Conservation (phyloP, 2,888 invertebrate species). For the Orthosia gothica region DNA sequence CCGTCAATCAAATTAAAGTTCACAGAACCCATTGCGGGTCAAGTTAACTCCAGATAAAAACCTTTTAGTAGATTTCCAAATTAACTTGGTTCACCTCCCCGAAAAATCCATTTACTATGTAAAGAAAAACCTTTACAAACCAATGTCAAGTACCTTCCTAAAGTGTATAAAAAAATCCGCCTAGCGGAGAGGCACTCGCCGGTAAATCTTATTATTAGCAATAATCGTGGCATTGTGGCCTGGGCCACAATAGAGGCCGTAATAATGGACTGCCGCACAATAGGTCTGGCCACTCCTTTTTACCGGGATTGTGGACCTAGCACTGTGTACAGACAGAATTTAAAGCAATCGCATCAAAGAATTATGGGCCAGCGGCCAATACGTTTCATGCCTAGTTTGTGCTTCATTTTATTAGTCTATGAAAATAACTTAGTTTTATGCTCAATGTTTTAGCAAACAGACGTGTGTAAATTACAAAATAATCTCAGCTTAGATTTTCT, state of each 20-base stretch:
- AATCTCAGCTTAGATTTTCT: conserved; percentile 6
- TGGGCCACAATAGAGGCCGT: conserved; percentile 71
- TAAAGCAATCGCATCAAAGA: conserved; percentile 64
- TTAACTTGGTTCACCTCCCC: conserved; percentile 19
- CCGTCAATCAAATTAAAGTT: conserved; percentile 43
- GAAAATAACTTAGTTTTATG: conserved; percentile 10
- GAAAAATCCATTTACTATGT: conserved; percentile 43
- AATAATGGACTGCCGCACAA: conserved; percentile 75
- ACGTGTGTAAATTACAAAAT: conserved; percentile 25
- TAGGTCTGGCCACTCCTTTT: conserved; percentile 69
- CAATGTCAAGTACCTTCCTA: conserved; percentile 63
- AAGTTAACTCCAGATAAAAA: conserved; percentile 29
- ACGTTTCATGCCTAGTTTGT: conserved; percentile 40
- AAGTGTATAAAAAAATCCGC: conserved; percentile 52
- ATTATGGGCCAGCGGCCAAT: conserved; percentile 53
- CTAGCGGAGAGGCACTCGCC: conserved; percentile 53
- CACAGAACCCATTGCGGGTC: conserved; percentile 12
- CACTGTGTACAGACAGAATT: conserved; percentile 61
- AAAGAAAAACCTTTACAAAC: conserved; percentile 65
- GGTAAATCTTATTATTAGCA: conserved; percentile 78
- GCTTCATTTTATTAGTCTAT: conserved; percentile 38
- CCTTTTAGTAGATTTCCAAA: conserved; percentile 50
- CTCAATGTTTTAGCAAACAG: conserved; percentile 10
- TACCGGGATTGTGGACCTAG: conserved; percentile 57
- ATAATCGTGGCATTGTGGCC: conserved; percentile 78